Percentiles rank a stretch among this genome's conserved stretches.
phyloP scores from a whole-genome alignment of 2,888 invertebrate genomes.

The Barypeithes pellucidus region DNA sequence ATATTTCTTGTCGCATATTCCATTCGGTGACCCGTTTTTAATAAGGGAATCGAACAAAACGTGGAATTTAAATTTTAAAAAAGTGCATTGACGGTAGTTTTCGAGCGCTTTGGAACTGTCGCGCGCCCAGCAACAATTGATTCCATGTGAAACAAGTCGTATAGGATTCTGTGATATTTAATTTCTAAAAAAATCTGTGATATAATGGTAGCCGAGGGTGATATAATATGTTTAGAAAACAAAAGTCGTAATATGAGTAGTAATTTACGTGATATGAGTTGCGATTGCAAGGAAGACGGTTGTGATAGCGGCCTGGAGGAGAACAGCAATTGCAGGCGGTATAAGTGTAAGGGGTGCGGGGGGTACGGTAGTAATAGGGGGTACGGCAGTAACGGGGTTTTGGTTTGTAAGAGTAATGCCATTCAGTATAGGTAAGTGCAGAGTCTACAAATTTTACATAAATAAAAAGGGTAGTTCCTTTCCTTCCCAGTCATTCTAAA shows the following conservation, averaged over 20 bases:
- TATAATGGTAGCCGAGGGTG: constrained; percentile 53
- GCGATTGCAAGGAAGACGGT: constrained; percentile 5
- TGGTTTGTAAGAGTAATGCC: constrained; percentile 43
- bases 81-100: constrained; percentile 4
- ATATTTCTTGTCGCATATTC: constrained; percentile 12
- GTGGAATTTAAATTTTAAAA: constrained; percentile 4
- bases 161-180: constrained; percentile 33
- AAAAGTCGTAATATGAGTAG: constrained; percentile 16
- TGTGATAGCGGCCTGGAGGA: constrained; percentile 5
- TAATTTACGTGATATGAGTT: constrained; percentile 11
- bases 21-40: neutral
- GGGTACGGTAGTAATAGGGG: constrained; percentile 24
- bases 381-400: constrained; percentile 12
- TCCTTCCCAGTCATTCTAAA: no score
- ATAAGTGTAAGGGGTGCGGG: neutral
- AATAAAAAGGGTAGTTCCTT: neutral
- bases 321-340: constrained; percentile 21
- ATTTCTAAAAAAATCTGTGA: constrained; percentile 24
- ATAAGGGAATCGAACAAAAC: neutral
- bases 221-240: constrained; percentile 36
- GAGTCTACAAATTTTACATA: no score
- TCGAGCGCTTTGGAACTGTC: neutral
- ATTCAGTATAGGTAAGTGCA: constrained; percentile 47
- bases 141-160: no score
- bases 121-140: neutral